Evolutionary conservation across 2,888 invertebrate species (phyloP), one percentile per base, ranked within the genome.

Genomic region (Acanthosepion pharaonis): DNA sequence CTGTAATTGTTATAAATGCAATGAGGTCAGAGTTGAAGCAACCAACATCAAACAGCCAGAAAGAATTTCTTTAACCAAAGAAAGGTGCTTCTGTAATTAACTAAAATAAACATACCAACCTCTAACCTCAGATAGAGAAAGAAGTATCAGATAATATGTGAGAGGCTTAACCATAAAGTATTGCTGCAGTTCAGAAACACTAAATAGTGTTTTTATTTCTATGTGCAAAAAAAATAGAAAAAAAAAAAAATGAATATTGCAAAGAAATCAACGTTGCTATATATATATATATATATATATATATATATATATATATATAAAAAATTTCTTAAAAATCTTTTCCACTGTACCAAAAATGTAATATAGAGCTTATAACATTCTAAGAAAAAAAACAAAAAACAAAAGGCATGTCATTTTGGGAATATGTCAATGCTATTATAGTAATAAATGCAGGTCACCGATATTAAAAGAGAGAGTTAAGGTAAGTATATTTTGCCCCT

Each of bases 261-360:
- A n/a, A 33, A 33, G 78, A 78, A 78, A 78, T 78, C 78, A 78
- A 78, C n/a, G 78, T 78, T 78, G 78, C 78, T n/a, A 78, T 78
- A 18, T 55, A 20, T 4, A 18, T 18, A 55, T 4, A 5, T 18
- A 42, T n/a, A 78, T 78, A 18, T 55, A 20, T 4, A 18, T 18
- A 55, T 4, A 4, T 28, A 78, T 78, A 15, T 55, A 18, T 3
- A 18, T 18, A 55, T 4, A 4, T n/a, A n/a, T n/a, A n/a, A n/a
- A n/a, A n/a, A 42, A 42, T 42, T 18, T 33, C 15, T n/a, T n/a
- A 0, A 78, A 28, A 78, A 8, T 9, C n/a, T n/a, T 11, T 78
- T n/a, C 11, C 78, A 78, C 78, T 78, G 78, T 78, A 78, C 78
- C 78, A 78, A 78, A 59, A 23, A 64, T 25, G n/a, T 3, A n/a